Conservation (phyloP, 1,140 invertebrate genomes). For the Drosophila azteca region DNA sequence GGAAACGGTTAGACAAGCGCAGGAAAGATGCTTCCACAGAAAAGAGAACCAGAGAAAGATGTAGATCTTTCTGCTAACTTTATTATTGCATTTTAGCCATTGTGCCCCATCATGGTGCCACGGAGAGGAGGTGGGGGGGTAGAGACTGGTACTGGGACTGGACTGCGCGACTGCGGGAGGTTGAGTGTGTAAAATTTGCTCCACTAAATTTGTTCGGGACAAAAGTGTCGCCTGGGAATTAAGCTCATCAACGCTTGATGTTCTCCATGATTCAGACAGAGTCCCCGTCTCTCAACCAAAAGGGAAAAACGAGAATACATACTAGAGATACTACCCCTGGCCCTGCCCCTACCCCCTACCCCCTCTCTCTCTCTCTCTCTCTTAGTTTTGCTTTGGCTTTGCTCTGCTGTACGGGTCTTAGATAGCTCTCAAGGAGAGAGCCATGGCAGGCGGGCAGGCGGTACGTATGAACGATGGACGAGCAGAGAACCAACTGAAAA, state of each 20-base stretch:
- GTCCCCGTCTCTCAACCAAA: constrained; percentile 54
- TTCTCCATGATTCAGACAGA: constrained; percentile 69
- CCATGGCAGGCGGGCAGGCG: neutral
- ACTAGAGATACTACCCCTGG: constrained; percentile 1
- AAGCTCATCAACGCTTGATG: constrained; percentile 77
- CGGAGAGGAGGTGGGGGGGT: no score
- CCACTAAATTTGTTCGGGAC: constrained; percentile 78
- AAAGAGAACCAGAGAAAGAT: constrained; percentile 1
- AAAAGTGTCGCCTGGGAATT: constrained; percentile 78
- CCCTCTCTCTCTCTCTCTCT: no score
- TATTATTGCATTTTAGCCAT: constrained; percentile 61
- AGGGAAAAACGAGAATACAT: constrained; percentile 16
- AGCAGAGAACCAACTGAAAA: constrained; percentile 15
- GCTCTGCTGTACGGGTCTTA: constrained; percentile 2
- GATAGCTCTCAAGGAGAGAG: constrained; percentile 18
- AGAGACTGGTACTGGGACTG: no score
- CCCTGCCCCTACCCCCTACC: no score
- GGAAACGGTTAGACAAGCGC: constrained; percentile 48
- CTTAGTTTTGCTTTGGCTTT: no score
- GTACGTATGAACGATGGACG: no score
- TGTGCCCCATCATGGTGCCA: constrained; percentile 4
- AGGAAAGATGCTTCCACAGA: constrained; percentile 33
- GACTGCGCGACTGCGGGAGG: no score
- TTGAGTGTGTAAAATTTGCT: constrained; percentile 62
- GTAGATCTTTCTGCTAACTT: constrained; percentile 54